Conservation (phyloP, 1,140 invertebrate species). For the Tetramorium simillimum region DNA sequence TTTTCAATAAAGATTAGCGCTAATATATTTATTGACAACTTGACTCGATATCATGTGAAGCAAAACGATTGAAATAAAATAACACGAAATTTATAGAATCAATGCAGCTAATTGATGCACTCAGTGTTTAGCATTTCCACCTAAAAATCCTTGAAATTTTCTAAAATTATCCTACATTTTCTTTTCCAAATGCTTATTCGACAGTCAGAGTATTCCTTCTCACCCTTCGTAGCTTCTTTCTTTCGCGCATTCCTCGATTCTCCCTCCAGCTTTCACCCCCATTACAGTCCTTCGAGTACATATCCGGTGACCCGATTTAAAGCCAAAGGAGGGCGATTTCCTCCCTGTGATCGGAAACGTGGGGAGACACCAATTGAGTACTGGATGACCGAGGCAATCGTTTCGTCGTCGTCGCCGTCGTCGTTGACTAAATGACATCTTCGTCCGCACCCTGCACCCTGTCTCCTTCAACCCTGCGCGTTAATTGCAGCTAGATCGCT, state of each 20-base stretch:
- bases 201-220: slow-evolving; percentile 1
- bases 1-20: not conserved
- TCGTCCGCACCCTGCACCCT: not conserved
- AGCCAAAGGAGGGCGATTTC: slow-evolving; percentile 72
- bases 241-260: slow-evolving; percentile 54
- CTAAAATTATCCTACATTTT: slow-evolving; percentile 31
- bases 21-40: slow-evolving; percentile 2
- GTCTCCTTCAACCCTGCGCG: not conserved
- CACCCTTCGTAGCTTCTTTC: slow-evolving; percentile 41
- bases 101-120: not conserved
- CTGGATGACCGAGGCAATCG: slow-evolving; percentile 54
- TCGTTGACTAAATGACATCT: slow-evolving; percentile 40
- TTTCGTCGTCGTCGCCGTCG: slow-evolving; percentile 6
- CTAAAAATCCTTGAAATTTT: not conserved
- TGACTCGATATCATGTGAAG: not conserved
- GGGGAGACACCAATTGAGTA: slow-evolving; percentile 60
- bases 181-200: slow-evolving; percentile 13
- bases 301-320: slow-evolving; percentile 82
- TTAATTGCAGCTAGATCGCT: slow-evolving; percentile 35
- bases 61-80: not conserved
- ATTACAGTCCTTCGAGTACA: slow-evolving; percentile 79
- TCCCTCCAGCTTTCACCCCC: slow-evolving; percentile 72
- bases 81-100: not conserved
- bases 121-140: not conserved
- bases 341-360: slow-evolving; percentile 63